A percentile compares a stretch with the other conserved stretches of the same genome.
These are phyloP conservation scores for Actinia tenebrosa DNA, from an alignment of 64 coral and sea anemone genomes.

Conservation along the genomic window DNA sequence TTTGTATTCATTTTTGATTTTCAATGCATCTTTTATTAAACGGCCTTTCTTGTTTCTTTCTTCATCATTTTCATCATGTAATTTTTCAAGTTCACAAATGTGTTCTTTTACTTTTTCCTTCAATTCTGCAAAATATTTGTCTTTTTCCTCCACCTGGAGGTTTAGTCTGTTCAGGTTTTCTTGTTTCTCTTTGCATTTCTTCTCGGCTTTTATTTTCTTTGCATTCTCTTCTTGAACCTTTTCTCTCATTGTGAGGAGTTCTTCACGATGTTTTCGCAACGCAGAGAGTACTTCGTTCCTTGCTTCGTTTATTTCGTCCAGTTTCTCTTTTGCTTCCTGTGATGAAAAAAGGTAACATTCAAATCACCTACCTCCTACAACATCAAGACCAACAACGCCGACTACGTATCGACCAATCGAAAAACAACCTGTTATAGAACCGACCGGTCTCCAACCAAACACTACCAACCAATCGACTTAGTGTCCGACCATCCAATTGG, in stretches of 20 bases:
- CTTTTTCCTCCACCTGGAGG: not conserved
- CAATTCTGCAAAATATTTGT: not conserved
- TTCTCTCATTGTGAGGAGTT: slow-evolving; percentile 38
- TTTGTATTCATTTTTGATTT: not conserved
- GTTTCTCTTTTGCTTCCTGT: slow-evolving; percentile 55
- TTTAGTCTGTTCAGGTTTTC: slow-evolving; percentile 12
- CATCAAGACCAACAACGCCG: too few relatives aligned
- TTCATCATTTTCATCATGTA: not conserved
- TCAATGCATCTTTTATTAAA: not conserved
- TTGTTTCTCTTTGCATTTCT: slow-evolving; percentile 33
- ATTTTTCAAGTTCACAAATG: not conserved
- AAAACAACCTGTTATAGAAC: too few relatives aligned
- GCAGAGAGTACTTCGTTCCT: slow-evolving; percentile 62
- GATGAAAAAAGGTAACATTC: not conserved
- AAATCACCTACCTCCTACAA: too few relatives aligned
- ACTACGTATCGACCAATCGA: too few relatives aligned
- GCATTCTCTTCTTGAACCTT: slow-evolving; percentile 37
- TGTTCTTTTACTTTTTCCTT: not conserved
- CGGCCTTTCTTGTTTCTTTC: not conserved
- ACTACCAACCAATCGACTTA: too few relatives aligned
- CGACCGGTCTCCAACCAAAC: too few relatives aligned
- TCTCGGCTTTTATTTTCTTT: slow-evolving; percentile 35
- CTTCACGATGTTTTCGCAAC: slow-evolving; percentile 65
- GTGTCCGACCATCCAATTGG: too few relatives aligned
- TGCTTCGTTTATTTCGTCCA: slow-evolving; percentile 60